These are phyloP conservation scores for Mylabris phalerata DNA, from an alignment of 1,140 invertebrate species.

Conservation along the genomic window DNA sequence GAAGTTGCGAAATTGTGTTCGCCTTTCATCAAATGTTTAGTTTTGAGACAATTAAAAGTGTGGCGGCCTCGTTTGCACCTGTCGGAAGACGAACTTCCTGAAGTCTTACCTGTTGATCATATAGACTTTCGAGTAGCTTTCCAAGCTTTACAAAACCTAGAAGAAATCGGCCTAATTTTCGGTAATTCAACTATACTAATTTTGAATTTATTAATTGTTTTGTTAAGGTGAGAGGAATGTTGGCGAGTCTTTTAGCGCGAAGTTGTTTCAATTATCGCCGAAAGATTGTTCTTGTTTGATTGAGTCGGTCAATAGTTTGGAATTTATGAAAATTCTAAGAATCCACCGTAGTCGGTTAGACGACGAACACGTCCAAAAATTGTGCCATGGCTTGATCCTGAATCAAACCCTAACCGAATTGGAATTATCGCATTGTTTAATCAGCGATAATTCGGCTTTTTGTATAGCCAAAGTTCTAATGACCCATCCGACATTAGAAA, in stretches of 20 bases:
- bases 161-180: not conserved
- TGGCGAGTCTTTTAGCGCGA: slow-evolving; percentile 30
- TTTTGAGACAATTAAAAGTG: slow-evolving; percentile 33
- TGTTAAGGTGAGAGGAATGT: slow-evolving; percentile 29
- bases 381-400: slow-evolving; percentile 33
- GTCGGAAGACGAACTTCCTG: slow-evolving; percentile 36
- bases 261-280: slow-evolving; percentile 36
- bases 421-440: slow-evolving; percentile 38
- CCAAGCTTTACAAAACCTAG: slow-evolving; percentile 11
- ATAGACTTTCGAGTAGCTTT: slow-evolving; percentile 36
- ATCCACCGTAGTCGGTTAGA: slow-evolving; percentile 34
- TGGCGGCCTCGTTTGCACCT: slow-evolving; percentile 36
- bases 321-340: slow-evolving; percentile 30
- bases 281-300: slow-evolving; percentile 32
- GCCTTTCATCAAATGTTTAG: slow-evolving; percentile 33
- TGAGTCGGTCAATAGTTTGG: slow-evolving; percentile 29
- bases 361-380: slow-evolving; percentile 31
- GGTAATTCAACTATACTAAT: not conserved
- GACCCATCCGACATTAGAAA: slow-evolving; percentile 28
- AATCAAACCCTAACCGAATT: slow-evolving; percentile 32
- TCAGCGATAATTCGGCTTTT: slow-evolving; percentile 37
- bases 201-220: not conserved
- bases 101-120: slow-evolving; percentile 35
- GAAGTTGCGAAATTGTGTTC: slow-evolving; percentile 30
- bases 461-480: slow-evolving; percentile 35